Conservation (phyloP, 2,113 vertebrate genomes). For the Ciconia maguari region DNA sequence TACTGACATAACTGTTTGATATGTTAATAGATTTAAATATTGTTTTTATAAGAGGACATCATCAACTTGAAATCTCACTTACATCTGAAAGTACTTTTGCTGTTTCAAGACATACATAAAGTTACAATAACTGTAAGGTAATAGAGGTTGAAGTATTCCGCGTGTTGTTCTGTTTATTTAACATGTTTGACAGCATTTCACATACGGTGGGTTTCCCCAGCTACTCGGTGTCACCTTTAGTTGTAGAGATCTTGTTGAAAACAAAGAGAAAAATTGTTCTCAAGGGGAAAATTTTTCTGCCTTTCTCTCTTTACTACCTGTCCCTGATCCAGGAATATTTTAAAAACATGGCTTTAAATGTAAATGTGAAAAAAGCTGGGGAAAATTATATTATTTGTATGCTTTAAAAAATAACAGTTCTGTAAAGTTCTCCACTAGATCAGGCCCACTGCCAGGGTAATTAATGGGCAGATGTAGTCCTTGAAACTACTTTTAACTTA, state of each 20-base stretch:
- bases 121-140: background rate
- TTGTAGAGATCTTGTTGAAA: background rate
- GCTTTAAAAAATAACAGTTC: background rate
- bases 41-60: background rate
- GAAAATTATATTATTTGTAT: background rate
- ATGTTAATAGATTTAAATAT: background rate
- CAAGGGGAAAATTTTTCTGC: background rate
- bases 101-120: background rate
- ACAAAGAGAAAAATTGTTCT: background rate
- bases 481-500: slow-evolving; percentile 38
- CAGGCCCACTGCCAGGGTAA: background rate
- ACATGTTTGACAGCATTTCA: background rate
- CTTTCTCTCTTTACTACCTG: background rate
- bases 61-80: background rate
- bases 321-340: background rate
- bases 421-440: background rate
- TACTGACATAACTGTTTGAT: background rate
- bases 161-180: background rate
- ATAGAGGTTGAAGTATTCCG: background rate
- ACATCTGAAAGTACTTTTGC: background rate
- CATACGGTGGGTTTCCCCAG: background rate
- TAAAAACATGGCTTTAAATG: background rate
- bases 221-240: background rate
- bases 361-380: background rate
- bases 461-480: background rate